These are phyloP conservation scores for Epirrhoe alternata DNA, from an alignment of 2,888 invertebrate genomes.

Conservation along the genomic window DNA sequence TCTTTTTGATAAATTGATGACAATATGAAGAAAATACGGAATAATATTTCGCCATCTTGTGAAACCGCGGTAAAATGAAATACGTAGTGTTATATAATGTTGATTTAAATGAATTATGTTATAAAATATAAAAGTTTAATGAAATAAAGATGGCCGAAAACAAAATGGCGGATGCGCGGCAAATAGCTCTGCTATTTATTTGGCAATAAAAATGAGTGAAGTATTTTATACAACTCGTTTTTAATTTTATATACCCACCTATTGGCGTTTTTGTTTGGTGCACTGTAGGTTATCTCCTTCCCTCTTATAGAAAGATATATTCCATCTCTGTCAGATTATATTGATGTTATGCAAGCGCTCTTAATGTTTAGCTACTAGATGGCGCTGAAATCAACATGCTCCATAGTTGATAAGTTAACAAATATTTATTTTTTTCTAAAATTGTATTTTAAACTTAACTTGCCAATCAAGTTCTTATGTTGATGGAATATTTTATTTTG, in stretches of 20 bases:
- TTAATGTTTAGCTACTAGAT: conserved; percentile 39
- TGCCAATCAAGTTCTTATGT: conserved; percentile 68
- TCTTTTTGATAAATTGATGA: background rate
- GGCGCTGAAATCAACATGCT: conserved; percentile 37
- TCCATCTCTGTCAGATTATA: conserved; percentile 43
- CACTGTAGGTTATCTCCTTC: conserved; percentile 43
- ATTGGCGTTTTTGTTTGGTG: conserved; percentile 48
- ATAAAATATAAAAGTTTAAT: conserved; percentile 22
- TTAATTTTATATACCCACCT: conserved; percentile 45
- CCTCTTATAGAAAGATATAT: conserved; percentile 42
- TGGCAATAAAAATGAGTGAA: conserved; percentile 36
- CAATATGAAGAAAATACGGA: background rate
- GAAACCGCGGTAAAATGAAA: background rate
- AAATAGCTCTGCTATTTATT: conserved; percentile 42
- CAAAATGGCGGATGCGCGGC: conserved; percentile 42
- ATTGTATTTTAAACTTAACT: conserved; percentile 53
- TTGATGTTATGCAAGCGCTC: conserved; percentile 36
- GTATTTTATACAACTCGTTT: conserved; percentile 28
- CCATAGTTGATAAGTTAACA: conserved; percentile 31
- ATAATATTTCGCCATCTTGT: background rate
- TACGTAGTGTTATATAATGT: conserved; percentile 9
- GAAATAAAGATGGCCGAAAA: conserved; percentile 28
- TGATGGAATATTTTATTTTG: conserved; percentile 46
- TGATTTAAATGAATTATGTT: conserved; percentile 18
- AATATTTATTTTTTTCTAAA: conserved; percentile 42